Evolutionary conservation across 1,140 invertebrate species (phyloP), one percentile per base, ranked within the genome.

Genomic region (Latrodectus geometricus): DNA sequence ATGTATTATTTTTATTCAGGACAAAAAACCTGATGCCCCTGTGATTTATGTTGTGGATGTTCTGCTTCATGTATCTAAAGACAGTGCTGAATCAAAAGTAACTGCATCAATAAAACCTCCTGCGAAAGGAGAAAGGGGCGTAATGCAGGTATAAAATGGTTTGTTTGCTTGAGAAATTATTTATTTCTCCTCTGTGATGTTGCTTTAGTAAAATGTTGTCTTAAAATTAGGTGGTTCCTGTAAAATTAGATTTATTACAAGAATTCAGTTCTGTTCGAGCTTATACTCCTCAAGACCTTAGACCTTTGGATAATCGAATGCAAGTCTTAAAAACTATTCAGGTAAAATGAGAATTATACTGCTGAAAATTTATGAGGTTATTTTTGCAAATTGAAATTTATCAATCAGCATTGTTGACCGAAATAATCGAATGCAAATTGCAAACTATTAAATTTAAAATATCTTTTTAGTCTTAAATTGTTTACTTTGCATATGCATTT

Each of bases 191-290:
- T 61, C 8, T 1, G 54, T 61, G 35, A 61, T 61, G 3, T 61
- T 61, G 54, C 17, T 4, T 11, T 61, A 61, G 54, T n/a, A 69
- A 69, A 17, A 11, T 11, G 4, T 54, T 17, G n/a, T 75, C 8
- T 20, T 75, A 92, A 3, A 35, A 90, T 90, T 99, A 8, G 83
- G 75, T 86, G 68, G 95, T 99, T 0, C 95, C 97, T 20, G 94
- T 99, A 0, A 90, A 95, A 21, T 94, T 97, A 87, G 94, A 94
- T 21, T 92, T 98, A 4, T 95, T 99, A 88, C 94, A 94, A 21
- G 94, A 97, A 90, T 94, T 99, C 15, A 98, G 97, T 90, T 96
- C 97, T 8, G 93, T 99, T 4, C 93, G 97, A 69, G 92, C 99
- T 0, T 97, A 97, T 91, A 95, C 97, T 90, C 97, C 97, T 0